These are phyloP conservation scores for Chelonus formosanus DNA, from an alignment of 2,888 invertebrate species.

Conservation along the genomic window DNA sequence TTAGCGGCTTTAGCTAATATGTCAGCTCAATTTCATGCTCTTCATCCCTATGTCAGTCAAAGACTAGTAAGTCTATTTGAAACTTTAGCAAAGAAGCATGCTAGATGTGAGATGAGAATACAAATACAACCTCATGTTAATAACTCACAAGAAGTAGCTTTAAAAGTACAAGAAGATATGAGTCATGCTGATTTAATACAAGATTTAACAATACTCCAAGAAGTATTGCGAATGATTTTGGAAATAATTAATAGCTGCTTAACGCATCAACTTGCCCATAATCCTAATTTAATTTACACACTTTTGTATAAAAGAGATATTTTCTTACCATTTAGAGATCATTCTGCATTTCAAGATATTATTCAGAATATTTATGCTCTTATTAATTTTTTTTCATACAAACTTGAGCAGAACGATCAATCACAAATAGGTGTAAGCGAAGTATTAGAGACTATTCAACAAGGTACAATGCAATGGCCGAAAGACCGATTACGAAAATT, in stretches of 20 bases:
- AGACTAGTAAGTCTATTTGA: conserved; percentile 91
- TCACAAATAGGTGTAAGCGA: conserved; percentile 81
- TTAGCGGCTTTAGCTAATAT: conserved; percentile 98
- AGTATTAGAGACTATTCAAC: conserved; percentile 87
- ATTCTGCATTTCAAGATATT: conserved; percentile 91
- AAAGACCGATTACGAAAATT: conserved; percentile 95
- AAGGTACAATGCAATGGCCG: conserved; percentile 93
- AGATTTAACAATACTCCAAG: conserved; percentile 91
- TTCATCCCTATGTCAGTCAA: conserved; percentile 97
- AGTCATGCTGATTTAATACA: conserved; percentile 68
- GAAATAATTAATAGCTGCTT: conserved; percentile 97
- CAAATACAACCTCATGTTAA: conserved; percentile 44
- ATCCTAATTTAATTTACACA: conserved; percentile 94
- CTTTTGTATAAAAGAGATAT: conserved; percentile 91
- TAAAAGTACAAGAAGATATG: conserved; percentile 50
- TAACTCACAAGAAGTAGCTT: conserved; percentile 43
- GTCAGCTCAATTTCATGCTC: conserved; percentile 90
- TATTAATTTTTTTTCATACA: conserved; percentile 75
- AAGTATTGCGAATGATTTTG: conserved; percentile 94
- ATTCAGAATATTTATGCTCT: conserved; percentile 95
- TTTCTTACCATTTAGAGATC: conserved; percentile 86
- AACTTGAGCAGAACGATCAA: conserved; percentile 70
- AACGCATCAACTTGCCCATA: conserved; percentile 84
- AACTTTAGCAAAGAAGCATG: conserved; percentile 87
- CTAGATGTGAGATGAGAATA: conserved; percentile 69